Evolutionary conservation across 2,888 invertebrate species (phyloP).

Genomic region (Corbicula japonica): DNA sequence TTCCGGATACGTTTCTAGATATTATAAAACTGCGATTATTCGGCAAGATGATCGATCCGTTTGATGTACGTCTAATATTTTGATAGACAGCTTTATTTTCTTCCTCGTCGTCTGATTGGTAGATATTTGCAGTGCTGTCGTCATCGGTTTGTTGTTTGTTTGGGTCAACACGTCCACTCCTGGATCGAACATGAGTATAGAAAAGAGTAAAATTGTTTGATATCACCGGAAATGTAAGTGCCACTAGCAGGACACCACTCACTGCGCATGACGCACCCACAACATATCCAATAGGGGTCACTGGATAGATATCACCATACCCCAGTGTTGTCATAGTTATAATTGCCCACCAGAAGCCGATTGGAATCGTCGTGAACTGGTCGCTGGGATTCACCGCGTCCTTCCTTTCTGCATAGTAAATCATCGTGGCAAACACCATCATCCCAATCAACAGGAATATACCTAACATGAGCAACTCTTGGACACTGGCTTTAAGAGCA

Average conservation of each 20-base stretch:
- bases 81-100: slow-evolving; percentile 59
- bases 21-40: slow-evolving; percentile 60
- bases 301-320: slow-evolving; percentile 84
- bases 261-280: slow-evolving; percentile 84
- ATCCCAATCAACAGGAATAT: slow-evolving; percentile 86
- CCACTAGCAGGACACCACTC: slow-evolving; percentile 84
- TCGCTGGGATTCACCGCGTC: slow-evolving; percentile 75
- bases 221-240: slow-evolving; percentile 85
- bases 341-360: slow-evolving; percentile 87
- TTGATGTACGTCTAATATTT: slow-evolving; percentile 63
- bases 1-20: slow-evolving; percentile 68
- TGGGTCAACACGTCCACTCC: slow-evolving; percentile 63
- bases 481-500: slow-evolving; percentile 86
- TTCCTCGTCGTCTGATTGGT: slow-evolving; percentile 57
- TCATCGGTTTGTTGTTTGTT: slow-evolving; percentile 37
- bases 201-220: slow-evolving; percentile 86
- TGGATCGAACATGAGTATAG: slow-evolving; percentile 84
- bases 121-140: slow-evolving; percentile 38
- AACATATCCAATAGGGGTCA: slow-evolving; percentile 81
- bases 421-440: slow-evolving; percentile 86
- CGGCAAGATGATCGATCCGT: slow-evolving; percentile 62
- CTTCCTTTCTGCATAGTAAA: slow-evolving; percentile 86
- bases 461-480: slow-evolving; percentile 85
- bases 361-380: slow-evolving; percentile 85
- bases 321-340: slow-evolving; percentile 86